Evolutionary conservation across 2,113 vertebrate genomes (phyloP).

Genomic region (Cyprinodon tularosa): DNA sequence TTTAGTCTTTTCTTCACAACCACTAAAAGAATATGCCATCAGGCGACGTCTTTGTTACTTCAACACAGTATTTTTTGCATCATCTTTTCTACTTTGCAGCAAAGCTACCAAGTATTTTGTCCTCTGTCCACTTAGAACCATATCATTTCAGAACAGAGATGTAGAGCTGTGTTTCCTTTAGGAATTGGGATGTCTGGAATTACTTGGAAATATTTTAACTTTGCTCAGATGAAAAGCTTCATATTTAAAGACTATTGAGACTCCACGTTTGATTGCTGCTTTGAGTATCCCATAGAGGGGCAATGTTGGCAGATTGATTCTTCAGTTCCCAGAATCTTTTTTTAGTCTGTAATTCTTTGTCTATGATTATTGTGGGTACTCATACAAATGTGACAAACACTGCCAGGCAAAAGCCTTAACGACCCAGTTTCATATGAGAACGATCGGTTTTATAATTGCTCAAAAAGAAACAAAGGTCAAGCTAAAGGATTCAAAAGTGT

Average conservation of each 20-base stretch:
- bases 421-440: background rate
- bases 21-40: background rate
- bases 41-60: background rate
- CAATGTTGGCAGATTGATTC: background rate
- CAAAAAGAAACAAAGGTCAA: background rate
- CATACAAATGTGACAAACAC: background rate
- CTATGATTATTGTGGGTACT: background rate
- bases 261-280: background rate
- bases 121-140: constrained; percentile 3
- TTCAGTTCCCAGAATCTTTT: background rate
- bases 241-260: background rate
- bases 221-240: background rate
- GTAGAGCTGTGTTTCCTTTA: background rate
- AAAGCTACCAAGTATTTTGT: background rate
- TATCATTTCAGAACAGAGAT: background rate
- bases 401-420: background rate
- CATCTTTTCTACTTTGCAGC: background rate
- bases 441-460: background rate
- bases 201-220: background rate
- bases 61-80: background rate
- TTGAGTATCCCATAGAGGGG: background rate
- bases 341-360: background rate
- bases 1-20: constrained; percentile 12
- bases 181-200: background rate
- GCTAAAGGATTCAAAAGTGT: background rate